phyloP scores from a whole-genome alignment of 2,888 invertebrate species.

The Eupithecia tripunctaria region DNA sequence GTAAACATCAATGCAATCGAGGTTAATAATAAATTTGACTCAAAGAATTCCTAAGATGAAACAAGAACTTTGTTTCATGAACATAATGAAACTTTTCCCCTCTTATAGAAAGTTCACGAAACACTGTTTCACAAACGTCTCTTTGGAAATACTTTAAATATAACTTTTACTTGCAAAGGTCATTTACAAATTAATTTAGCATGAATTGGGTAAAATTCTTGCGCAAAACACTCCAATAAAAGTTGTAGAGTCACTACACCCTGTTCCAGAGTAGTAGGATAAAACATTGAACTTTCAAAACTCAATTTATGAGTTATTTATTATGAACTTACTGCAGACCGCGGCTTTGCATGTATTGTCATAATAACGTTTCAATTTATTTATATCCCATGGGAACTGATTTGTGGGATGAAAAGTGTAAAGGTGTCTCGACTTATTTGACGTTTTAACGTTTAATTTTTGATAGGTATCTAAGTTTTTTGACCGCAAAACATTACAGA shows the following conservation, averaged over 20 bases:
- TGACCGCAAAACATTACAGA: not conserved
- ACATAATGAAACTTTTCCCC: not conserved
- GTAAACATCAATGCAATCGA: not conserved
- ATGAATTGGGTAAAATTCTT: conserved; percentile 1
- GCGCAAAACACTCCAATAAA: not conserved
- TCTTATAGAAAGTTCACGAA: not conserved
- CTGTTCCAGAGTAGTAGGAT: not conserved
- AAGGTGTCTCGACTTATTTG: too few relatives aligned
- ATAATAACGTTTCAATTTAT: too few relatives aligned
- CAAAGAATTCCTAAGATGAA: not conserved
- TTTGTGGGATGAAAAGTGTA: too few relatives aligned
- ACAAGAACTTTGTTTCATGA: not conserved
- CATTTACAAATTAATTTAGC: not conserved
- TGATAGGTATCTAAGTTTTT: too few relatives aligned
- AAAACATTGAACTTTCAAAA: not conserved
- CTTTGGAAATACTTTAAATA: not conserved
- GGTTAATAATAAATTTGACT: not conserved
- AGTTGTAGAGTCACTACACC: not conserved
- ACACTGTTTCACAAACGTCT: not conserved
- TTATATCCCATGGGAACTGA: too few relatives aligned
- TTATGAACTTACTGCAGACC: too few relatives aligned
- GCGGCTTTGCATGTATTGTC: too few relatives aligned
- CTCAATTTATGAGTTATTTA: not conserved
- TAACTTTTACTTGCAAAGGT: conserved; percentile 5
- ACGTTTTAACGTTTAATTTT: too few relatives aligned